A percentile compares a stretch with the other conserved stretches of the same genome.
Conservation (phyloP, 2,113 vertebrate species). For the Bettongia penicillata region DNA sequence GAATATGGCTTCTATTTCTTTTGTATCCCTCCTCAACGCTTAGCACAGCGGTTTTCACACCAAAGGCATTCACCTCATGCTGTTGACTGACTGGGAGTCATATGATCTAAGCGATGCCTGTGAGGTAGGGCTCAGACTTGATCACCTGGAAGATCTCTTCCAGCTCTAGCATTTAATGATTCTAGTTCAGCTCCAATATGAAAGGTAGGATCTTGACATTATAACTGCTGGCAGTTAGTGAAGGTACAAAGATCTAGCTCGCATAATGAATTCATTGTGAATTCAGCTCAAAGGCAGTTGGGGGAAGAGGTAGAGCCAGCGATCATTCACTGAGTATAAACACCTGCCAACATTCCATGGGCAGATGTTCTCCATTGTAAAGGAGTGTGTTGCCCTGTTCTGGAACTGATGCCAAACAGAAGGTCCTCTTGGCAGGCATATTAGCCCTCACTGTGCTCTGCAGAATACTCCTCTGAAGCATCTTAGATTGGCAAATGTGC, state of each 20-base stretch:
- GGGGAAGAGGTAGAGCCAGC: neutral
- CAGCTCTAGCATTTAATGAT: neutral
- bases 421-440: conserved; percentile 54
- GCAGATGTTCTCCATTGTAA: conserved; percentile 48
- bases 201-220: neutral
- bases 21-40: neutral
- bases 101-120: neutral
- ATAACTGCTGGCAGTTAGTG: neutral
- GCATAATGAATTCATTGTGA: neutral
- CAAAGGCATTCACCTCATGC: neutral
- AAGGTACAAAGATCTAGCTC: neutral
- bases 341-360: neutral
- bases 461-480: neutral
- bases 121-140: neutral
- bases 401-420: conserved; percentile 50
- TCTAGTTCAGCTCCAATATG: neutral
- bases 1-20: neutral
- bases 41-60: neutral
- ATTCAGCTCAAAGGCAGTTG: neutral
- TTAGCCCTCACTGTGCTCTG: neutral
- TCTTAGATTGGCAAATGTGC: conserved; percentile 14
- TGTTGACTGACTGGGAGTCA: neutral
- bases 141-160: neutral
- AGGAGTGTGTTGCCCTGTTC: neutral
- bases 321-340: neutral